Conservation (phyloP, 2,888 invertebrate genomes). For the Zhuqinia jingwanae region DNA sequence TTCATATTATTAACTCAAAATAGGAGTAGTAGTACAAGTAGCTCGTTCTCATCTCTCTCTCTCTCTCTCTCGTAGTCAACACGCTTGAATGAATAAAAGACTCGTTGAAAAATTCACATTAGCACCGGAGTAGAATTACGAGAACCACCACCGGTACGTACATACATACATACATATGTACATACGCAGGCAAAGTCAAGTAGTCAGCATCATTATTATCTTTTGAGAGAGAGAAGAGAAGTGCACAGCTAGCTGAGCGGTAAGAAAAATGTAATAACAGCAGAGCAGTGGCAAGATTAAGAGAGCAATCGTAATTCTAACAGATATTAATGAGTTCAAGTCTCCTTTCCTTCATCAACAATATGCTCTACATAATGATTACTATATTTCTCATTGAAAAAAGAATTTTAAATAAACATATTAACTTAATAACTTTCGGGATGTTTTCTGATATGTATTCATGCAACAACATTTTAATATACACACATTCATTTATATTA, state of each 20-base stretch:
- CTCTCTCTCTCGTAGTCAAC: not conserved
- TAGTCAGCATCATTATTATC: no score
- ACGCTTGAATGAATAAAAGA: conserved; percentile 37
- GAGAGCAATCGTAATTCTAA: conserved; percentile 57
- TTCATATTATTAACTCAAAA: not conserved
- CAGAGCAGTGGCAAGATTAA: conserved; percentile 48
- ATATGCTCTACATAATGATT: conserved; percentile 56
- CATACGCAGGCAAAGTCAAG: no score
- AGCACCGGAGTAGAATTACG: not conserved
- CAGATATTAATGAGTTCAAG: conserved; percentile 62
- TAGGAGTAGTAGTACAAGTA: conserved; percentile 21
- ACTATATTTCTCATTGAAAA: conserved; percentile 43
- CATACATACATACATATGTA: not conserved
- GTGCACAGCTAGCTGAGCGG: conserved; percentile 8
- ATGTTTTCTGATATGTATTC: not conserved
- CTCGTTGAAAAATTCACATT: conserved; percentile 14
- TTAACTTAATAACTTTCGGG: conserved; percentile 4
- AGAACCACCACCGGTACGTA: not conserved
- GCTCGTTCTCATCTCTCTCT: conserved; percentile 1
- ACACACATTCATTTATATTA: no score
- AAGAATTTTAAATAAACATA: conserved; percentile 25
- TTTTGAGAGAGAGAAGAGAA: no score
- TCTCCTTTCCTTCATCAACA: conserved; percentile 48
- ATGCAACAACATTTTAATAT: not conserved
- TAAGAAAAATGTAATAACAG: conserved; percentile 29